Base-by-base conservation (phyloP, 2,113 vertebrate species). In the Cololabis saira region DNA sequence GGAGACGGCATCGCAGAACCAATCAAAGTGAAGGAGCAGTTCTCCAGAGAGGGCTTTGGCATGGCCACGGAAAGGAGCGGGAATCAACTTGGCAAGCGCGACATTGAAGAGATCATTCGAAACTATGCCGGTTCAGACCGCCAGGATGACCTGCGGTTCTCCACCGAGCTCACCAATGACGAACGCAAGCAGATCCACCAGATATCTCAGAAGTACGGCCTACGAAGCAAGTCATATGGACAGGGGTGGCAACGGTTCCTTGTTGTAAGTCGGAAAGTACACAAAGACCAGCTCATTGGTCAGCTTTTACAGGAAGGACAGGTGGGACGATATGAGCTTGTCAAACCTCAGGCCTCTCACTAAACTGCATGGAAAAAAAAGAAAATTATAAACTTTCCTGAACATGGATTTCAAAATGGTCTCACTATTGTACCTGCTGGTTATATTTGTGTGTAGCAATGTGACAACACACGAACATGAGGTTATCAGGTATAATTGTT, bases 131-230 rank as follows among this genome's bases (percentile, higher is more conserved):
- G 91, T 52, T 99, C 98, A 0, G 94, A 96, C 1, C 95, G 95
- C 27, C 95, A 97, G 78, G 93, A 98, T 2, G 97, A 99, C 62
- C 94, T 99, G 66, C 97, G 95, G 71, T 99, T 99, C 88, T 96
- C 97, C 57, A 95, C 93, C 0, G 98, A 99, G 80, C 94, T 99
- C 80, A 98, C 90, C 76, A 97, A 96, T 2, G 96, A 99, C 0
- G 97, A 99, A 76, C 94, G 97, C 56, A 97, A 96, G 84, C 95
- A 97, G 84, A 97, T 99, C 61, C 98, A 99, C 80, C 95, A 96
- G 78, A 93, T 98, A 1, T 95, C 96, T 22, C 95, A 95, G 67
- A 98, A 94, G 75, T 99, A 98, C 0, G 95, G 96, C 60, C 93
- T 99, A 14, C 94, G 96, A 59, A 99, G 97, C 92, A 98, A 98